phyloP scores from a whole-genome alignment of 2,797 vertebrate genomes.

The Miichthys miiuy region DNA sequence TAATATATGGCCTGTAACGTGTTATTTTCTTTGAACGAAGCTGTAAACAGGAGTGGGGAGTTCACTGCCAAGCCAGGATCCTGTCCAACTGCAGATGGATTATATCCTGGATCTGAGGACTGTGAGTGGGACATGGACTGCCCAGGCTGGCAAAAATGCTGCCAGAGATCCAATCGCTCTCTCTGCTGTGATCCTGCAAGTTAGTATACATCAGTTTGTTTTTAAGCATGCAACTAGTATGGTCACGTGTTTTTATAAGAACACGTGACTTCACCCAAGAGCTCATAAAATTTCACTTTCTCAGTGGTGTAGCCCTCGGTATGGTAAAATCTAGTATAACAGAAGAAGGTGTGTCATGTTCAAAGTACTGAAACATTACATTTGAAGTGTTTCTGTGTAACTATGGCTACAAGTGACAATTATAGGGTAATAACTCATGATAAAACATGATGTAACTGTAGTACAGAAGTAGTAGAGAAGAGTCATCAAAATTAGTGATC shows the following conservation, averaged over 20 bases:
- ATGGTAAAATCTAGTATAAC: not conserved
- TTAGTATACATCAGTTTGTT: constrained; percentile 62
- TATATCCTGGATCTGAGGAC: constrained; percentile 24
- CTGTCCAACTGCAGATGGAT: constrained; percentile 82
- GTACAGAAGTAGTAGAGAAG: not conserved
- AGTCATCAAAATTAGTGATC: not conserved
- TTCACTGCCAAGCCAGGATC: constrained; percentile 88
- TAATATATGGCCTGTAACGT: constrained; percentile 67
- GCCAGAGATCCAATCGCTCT: constrained; percentile 67
- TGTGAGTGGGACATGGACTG: constrained; percentile 90
- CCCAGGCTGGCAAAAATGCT: constrained; percentile 92
- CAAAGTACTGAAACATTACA: not conserved
- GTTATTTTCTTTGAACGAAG: constrained; percentile 81
- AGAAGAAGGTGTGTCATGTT: not conserved
- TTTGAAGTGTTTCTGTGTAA: not conserved
- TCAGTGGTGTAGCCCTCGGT: not conserved
- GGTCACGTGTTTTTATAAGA: not conserved
- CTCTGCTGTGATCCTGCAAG: constrained; percentile 76
- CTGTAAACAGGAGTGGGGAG: constrained; percentile 83
- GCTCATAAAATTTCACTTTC: not conserved
- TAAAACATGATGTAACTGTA: not conserved
- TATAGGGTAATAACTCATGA: not conserved
- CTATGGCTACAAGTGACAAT: not conserved
- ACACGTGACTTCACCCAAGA: not conserved
- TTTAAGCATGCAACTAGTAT: not conserved